phyloP scores from a whole-genome alignment of 2,888 invertebrate species.

The Isoperla grammatica region DNA sequence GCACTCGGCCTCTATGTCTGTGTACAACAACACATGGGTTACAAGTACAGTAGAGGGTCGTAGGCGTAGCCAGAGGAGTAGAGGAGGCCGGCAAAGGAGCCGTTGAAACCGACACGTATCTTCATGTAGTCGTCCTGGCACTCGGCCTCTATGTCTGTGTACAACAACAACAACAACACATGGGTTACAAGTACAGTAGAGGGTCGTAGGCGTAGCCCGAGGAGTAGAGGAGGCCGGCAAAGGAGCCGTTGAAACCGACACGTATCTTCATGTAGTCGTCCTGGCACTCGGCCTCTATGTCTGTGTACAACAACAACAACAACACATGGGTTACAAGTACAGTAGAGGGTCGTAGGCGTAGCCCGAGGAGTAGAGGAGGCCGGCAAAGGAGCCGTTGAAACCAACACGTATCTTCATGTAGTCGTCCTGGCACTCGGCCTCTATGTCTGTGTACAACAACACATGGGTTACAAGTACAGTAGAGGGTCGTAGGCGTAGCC shows the following conservation, averaged over 20 bases:
- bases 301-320: too few species aligned
- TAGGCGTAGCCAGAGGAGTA: constrained; percentile 92
- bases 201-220: constrained; percentile 92
- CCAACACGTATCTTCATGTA: constrained; percentile 92
- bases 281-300: constrained; percentile 92
- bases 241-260: constrained; percentile 87
- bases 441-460: constrained; percentile 87
- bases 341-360: constrained; percentile 93
- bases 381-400: constrained; percentile 86
- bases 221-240: constrained; percentile 82
- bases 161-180: too few species aligned
- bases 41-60: too few species aligned
- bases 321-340: too few species aligned
- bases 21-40: too few species aligned
- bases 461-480: too few species aligned
- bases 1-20: constrained; percentile 93
- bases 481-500: constrained; percentile 91
- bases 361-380: constrained; percentile 85
- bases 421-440: constrained; percentile 94
- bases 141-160: constrained; percentile 89
- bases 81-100: constrained; percentile 79
- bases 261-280: constrained; percentile 96
- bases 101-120: constrained; percentile 86
- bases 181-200: too few species aligned
- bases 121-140: constrained; percentile 98